Base-by-base conservation (phyloP, 1,140 invertebrate genomes). In the Zaprionus capensis region DNA sequence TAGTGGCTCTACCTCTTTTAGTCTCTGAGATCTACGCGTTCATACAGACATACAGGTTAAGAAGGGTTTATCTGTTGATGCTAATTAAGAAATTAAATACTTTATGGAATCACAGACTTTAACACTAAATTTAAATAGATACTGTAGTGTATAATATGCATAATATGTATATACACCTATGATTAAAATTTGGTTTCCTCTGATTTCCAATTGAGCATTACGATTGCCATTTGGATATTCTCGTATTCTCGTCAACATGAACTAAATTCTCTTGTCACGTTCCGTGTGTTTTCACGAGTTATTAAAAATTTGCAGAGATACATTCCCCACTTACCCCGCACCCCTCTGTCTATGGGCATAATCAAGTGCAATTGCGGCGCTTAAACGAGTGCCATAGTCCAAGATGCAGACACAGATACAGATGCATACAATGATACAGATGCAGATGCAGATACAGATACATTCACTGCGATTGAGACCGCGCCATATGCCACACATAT, bases 401-500 rank as follows among this genome's bases (percentile, higher is more conserved):
- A 5, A 51, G 55, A 62, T 34, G 4, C 38, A 51, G 3, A 28
- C 59, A 51, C 34, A 79, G 62, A 56, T 65, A 26, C 66, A 36
- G 51, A 59, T 51, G 28, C 46, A 79, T 26, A 58, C 34, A 34
- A 55, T 28, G 72, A 66, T 55, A 28, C 15, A 64, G 41, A 55
- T 36, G 1, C 34, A 55, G 5, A 53, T 55, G 49, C 36, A 80
- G 51, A 55, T 66, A 31, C 64, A 36, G 51, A 59, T 49, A 36
- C 46, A 79, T 38, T 58, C 31, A 34, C 55, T 34, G 72, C 68
- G 20, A 49, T 49, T 20, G 46, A 4, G 38, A 46, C 44, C 58
- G 63, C 63, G 46, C 36, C 62, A 82, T 72, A 73, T 87, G 80
- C 80, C 83, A 85, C 80, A 85, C 68, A 78, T 72, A 76, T 73